These are phyloP conservation scores for Xylota segnis DNA, from an alignment of 2,888 invertebrate species.

Conservation along the genomic window DNA sequence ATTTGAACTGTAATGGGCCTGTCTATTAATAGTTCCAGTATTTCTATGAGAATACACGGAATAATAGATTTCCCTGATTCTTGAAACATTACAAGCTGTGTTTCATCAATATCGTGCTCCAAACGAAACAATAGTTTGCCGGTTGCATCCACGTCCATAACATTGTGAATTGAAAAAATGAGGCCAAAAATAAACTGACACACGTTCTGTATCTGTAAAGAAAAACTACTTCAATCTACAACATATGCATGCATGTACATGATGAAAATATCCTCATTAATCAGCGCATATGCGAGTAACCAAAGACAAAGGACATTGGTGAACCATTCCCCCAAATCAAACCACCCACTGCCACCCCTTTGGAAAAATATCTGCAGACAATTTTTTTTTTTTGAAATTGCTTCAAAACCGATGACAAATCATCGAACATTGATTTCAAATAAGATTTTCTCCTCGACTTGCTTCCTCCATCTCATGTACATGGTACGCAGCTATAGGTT, in stretches of 20 bases:
- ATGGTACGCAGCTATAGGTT: neutral
- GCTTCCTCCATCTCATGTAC: neutral
- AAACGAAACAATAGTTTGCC: too few relatives aligned
- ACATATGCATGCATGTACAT: too few relatives aligned
- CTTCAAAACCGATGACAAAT: slow-evolving; percentile 40
- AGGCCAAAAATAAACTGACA: too few relatives aligned
- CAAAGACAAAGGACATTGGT: slow-evolving; percentile 14
- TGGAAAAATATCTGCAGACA: slow-evolving; percentile 8
- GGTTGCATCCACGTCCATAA: too few relatives aligned
- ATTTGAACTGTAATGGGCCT: too few relatives aligned
- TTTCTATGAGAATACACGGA: too few relatives aligned
- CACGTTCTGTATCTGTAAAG: neutral
- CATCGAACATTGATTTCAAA: slow-evolving; percentile 31
- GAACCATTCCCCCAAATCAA: slow-evolving; percentile 2
- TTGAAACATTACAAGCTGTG: too few relatives aligned
- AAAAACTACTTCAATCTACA: neutral
- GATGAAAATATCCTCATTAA: slow-evolving; percentile 17
- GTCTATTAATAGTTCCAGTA: too few relatives aligned
- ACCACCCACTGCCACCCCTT: neutral
- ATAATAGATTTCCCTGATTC: too few relatives aligned
- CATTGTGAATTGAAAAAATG: too few relatives aligned
- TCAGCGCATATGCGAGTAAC: slow-evolving; percentile 8
- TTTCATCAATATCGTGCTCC: too few relatives aligned
- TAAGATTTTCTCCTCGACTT: slow-evolving; percentile 35
- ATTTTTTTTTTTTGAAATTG: slow-evolving; percentile 10